Conservation (phyloP, 1,140 invertebrate genomes). For the Gonioctena quinquepunctata region DNA sequence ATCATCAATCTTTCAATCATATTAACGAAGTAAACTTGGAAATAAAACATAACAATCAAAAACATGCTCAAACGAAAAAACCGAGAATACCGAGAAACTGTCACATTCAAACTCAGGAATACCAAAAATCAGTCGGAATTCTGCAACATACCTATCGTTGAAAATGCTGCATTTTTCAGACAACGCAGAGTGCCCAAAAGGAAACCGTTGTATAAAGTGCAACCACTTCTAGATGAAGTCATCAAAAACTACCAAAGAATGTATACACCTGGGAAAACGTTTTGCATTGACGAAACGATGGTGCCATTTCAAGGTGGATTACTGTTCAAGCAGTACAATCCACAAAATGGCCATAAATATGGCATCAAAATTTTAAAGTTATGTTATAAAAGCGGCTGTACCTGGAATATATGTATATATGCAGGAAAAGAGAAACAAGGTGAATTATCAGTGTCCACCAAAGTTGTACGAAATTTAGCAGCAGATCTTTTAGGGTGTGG, state of each 20-base stretch:
- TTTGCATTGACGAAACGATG: conserved; percentile 39
- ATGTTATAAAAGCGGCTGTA: conserved; percentile 29
- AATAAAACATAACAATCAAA: too few species aligned
- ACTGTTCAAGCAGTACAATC: conserved; percentile 54
- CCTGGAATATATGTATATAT: conserved; percentile 40
- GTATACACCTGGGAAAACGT: conserved; percentile 18
- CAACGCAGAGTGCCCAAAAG: conserved; percentile 2
- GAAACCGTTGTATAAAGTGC: conserved; percentile 20
- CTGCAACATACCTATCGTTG: too few species aligned
- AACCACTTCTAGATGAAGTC: conserved; percentile 27
- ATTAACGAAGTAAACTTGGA: too few species aligned
- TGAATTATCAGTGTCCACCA: background rate
- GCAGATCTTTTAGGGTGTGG: conserved; percentile 17
- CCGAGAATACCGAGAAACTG: too few species aligned
- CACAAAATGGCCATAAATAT: conserved; percentile 52
- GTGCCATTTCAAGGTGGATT: conserved; percentile 52
- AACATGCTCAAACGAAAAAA: too few species aligned
- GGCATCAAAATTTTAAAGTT: conserved; percentile 38
- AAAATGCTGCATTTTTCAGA: conserved; percentile 19
- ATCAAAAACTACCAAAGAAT: conserved; percentile 24
- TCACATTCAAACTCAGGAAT: too few species aligned
- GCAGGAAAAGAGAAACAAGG: conserved; percentile 26
- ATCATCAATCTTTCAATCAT: too few species aligned
- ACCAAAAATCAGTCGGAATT: too few species aligned
- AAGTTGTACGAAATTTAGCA: conserved; percentile 12